These are phyloP conservation scores for Falco berigora DNA, from an alignment of 2,797 vertebrate genomes.

Conservation along the genomic window DNA sequence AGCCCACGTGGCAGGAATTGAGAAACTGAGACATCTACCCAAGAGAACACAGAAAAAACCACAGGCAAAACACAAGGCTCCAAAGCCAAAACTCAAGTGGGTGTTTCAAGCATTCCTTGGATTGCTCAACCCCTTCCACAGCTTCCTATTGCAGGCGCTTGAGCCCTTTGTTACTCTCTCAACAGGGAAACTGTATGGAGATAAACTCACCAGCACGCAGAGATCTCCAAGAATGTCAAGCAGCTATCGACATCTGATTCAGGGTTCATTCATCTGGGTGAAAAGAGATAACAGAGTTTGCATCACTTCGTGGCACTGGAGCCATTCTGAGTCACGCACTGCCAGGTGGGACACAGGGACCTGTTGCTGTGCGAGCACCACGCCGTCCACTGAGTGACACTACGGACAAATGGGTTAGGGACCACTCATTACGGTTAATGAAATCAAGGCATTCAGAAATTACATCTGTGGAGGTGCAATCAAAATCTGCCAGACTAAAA, in stretches of 20 bases:
- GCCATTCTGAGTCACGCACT: neutral
- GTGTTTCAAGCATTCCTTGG: conserved; percentile 30
- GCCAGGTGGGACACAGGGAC: neutral
- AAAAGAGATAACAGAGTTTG: neutral
- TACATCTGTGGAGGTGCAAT: neutral
- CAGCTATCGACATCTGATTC: conserved; percentile 33
- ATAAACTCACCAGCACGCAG: conserved; percentile 11
- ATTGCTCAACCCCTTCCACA: conserved; percentile 30
- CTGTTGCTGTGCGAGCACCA: neutral
- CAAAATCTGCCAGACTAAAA: neutral
- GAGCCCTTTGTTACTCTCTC: conserved; percentile 4
- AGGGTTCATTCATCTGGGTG: conserved; percentile 43
- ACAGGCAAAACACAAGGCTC: neutral
- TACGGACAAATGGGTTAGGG: neutral
- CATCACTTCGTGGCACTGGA: neutral
- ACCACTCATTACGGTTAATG: neutral
- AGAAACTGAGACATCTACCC: neutral
- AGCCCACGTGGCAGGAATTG: neutral
- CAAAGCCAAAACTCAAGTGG: conserved; percentile 21
- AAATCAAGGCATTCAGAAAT: neutral
- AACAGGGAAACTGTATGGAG: conserved; percentile 18
- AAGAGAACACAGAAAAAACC: neutral
- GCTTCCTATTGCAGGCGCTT: conserved; percentile 11
- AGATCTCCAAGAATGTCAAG: conserved; percentile 36
- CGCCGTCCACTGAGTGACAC: neutral